A percentile compares a stretch with the other conserved stretches of the same genome.
These are phyloP conservation scores for Dorcus hopei DNA, from an alignment of 2,888 invertebrate species.

Conservation along the genomic window DNA sequence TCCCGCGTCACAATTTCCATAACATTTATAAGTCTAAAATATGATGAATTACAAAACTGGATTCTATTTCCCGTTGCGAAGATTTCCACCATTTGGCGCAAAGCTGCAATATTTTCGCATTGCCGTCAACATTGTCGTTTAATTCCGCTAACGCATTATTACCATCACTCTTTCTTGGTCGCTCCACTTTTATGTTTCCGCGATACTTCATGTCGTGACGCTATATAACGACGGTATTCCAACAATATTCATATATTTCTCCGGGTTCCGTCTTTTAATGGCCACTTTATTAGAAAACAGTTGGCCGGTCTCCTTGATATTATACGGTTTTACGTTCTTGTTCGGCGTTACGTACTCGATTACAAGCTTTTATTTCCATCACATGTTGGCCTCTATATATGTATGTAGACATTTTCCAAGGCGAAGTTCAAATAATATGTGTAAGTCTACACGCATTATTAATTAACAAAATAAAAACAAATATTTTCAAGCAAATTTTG, in stretches of 20 bases:
- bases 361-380: too few species aligned
- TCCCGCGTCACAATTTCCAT: too few species aligned
- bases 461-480: too few species aligned
- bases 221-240: conserved; percentile 10
- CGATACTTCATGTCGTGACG: conserved; percentile 15
- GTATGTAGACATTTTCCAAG: too few species aligned
- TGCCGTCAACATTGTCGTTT: conserved; percentile 21
- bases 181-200: conserved; percentile 20
- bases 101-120: conserved; percentile 17
- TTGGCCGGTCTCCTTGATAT: background rate
- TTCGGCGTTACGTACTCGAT: too few species aligned
- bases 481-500: too few species aligned
- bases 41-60: background rate
- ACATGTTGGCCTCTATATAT: too few species aligned
- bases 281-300: conserved; percentile 18
- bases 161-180: conserved; percentile 17
- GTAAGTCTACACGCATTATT: too few species aligned
- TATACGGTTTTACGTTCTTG: too few species aligned
- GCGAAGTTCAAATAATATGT: too few species aligned
- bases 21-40: background rate
- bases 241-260: conserved; percentile 5
- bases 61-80: background rate
- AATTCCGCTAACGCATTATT: conserved; percentile 27
- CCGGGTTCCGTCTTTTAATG: conserved; percentile 14
- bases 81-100: background rate